Percentiles rank a stretch among this genome's conserved stretches.
Conservation (phyloP, 2,113 vertebrate genomes). For the Tenebrosternarchus preto region DNA sequence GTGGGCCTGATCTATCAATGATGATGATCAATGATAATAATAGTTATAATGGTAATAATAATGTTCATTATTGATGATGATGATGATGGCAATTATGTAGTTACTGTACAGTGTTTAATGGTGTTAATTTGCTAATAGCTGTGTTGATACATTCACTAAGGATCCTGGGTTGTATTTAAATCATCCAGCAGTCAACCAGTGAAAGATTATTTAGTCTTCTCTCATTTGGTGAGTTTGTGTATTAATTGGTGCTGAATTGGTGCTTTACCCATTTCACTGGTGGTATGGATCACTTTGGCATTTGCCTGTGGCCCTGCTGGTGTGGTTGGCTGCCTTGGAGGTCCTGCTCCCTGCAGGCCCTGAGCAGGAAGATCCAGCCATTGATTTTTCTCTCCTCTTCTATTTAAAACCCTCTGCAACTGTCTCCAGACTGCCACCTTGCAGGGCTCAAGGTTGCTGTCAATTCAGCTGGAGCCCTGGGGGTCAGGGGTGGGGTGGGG, state of each 20-base stretch:
- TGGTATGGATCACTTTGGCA: too few relatives aligned
- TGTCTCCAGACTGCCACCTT: constrained; percentile 11
- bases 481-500: background rate
- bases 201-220: too few relatives aligned
- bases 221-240: too few relatives aligned
- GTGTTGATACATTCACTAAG: background rate
- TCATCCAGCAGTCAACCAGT: background rate
- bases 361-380: constrained; percentile 44
- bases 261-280: too few relatives aligned
- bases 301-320: constrained; percentile 10
- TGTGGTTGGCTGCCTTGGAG: constrained; percentile 22
- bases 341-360: constrained; percentile 27
- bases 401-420: constrained; percentile 44
- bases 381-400: constrained; percentile 53
- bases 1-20: constrained; percentile 35
- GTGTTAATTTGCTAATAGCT: background rate
- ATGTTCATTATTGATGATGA: too few relatives aligned
- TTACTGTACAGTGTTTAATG: background rate
- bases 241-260: too few relatives aligned
- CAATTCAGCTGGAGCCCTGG: constrained; percentile 8
- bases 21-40: too few relatives aligned
- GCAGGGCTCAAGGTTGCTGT: constrained; percentile 28
- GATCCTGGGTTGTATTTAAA: background rate
- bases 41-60: background rate
- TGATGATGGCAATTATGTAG: too few relatives aligned